Conservation (phyloP, 1,140 invertebrate species). For the Trinorchestia longiramus region DNA sequence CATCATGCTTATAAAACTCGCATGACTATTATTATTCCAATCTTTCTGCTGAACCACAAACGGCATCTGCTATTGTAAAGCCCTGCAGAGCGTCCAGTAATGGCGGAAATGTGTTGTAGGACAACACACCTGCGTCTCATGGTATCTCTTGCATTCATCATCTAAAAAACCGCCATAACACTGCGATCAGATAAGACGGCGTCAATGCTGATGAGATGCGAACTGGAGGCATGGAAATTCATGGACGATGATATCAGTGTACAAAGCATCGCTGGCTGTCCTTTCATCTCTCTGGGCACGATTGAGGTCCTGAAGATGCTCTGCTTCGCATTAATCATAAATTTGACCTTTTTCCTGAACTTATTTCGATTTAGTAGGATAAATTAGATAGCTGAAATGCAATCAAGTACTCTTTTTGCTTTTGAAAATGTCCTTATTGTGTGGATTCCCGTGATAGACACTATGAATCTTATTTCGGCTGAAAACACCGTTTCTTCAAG, state of each 20-base stretch:
- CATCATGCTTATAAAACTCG: neutral
- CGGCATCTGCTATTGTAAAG: neutral
- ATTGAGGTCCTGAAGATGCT: neutral
- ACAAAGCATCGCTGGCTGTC: neutral
- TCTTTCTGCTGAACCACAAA: no score
- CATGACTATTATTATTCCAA: neutral
- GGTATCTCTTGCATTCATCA: neutral
- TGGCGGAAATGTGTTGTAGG: neutral
- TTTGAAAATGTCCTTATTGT: neutral
- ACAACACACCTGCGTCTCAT: neutral
- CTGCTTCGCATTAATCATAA: neutral
- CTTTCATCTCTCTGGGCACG: neutral
- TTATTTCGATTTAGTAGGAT: neutral
- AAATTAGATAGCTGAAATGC: neutral
- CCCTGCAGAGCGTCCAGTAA: neutral
- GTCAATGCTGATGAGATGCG: slow-evolving; percentile 50
- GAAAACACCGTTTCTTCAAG: neutral
- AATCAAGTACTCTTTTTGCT: neutral
- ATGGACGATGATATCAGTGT: slow-evolving; percentile 6
- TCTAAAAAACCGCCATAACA: neutral
- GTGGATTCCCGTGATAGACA: neutral
- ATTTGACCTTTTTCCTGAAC: neutral
- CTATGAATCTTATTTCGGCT: neutral
- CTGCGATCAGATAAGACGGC: neutral
- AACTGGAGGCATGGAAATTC: slow-evolving; percentile 26